phyloP scores from a whole-genome alignment of 64 coral and sea anemone genomes.

The Actinia tenebrosa region DNA sequence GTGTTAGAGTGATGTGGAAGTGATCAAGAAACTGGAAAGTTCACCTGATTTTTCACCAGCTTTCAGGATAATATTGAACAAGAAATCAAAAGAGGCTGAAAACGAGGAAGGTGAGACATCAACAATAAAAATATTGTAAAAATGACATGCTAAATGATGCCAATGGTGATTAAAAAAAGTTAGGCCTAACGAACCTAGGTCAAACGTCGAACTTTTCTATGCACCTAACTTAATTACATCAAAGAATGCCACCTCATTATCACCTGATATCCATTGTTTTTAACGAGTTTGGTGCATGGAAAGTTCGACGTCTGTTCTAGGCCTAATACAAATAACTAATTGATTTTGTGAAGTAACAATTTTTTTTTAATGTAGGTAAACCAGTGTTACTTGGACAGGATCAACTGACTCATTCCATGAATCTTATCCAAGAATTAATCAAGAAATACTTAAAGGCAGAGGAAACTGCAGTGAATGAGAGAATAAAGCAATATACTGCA shows the following conservation, averaged over 20 bases:
- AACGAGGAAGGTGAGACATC: not conserved
- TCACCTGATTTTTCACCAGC: slow-evolving; percentile 33
- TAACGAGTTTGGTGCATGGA: too few relatives aligned
- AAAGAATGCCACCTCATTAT: too few relatives aligned
- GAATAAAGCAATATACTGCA: slow-evolving; percentile 63
- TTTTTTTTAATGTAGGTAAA: not conserved
- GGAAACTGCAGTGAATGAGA: slow-evolving; percentile 49
- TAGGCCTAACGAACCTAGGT: too few relatives aligned
- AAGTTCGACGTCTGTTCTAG: too few relatives aligned
- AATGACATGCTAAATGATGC: not conserved
- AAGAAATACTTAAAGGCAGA: slow-evolving; percentile 57
- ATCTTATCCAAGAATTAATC: slow-evolving; percentile 43
- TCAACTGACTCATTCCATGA: slow-evolving; percentile 31
- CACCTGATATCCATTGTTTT: too few relatives aligned
- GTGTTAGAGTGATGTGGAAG: slow-evolving; percentile 30
- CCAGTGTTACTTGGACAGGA: slow-evolving; percentile 47
- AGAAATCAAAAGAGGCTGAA: not conserved
- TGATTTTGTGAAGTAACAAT: not conserved
- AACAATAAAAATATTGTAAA: not conserved
- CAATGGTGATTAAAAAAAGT: too few relatives aligned
- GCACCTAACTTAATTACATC: too few relatives aligned
- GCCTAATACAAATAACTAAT: too few relatives aligned
- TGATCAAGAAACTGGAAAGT: not conserved
- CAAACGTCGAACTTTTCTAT: too few relatives aligned
- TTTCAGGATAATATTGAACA: slow-evolving; percentile 38